phyloP scores from a whole-genome alignment of 2,888 invertebrate genomes.

The Diarsia brunnea region DNA sequence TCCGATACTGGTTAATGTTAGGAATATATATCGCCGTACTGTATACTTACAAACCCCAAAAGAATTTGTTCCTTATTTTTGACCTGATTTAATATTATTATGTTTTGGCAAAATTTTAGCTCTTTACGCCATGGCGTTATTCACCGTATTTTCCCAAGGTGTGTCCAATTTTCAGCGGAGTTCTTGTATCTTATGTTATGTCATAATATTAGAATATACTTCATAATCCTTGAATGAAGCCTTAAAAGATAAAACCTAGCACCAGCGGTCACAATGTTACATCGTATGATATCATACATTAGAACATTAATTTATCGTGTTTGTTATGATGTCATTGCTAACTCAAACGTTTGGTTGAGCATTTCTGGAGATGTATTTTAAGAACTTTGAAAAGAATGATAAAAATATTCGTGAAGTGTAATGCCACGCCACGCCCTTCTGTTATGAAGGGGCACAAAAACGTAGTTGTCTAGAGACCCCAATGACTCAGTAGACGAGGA shows the following conservation, averaged over 20 bases:
- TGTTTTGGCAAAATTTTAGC: slow-evolving; percentile 44
- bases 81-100: slow-evolving; percentile 36
- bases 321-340: slow-evolving; percentile 76
- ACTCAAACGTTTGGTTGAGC: slow-evolving; percentile 57
- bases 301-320: slow-evolving; percentile 72
- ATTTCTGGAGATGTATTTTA: slow-evolving; percentile 40
- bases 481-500: slow-evolving; percentile 74
- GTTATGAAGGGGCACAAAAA: slow-evolving; percentile 57
- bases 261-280: slow-evolving; percentile 63
- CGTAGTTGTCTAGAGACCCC: slow-evolving; percentile 66
- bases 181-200: neutral
- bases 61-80: slow-evolving; percentile 8
- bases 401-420: slow-evolving; percentile 40
- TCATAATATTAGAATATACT: slow-evolving; percentile 12
- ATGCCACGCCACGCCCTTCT: slow-evolving; percentile 75
- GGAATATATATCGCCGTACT: slow-evolving; percentile 62
- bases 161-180: slow-evolving; percentile 14
- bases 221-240: slow-evolving; percentile 22
- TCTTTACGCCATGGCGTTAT: slow-evolving; percentile 22
- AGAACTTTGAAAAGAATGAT: slow-evolving; percentile 31
- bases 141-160: slow-evolving; percentile 25
- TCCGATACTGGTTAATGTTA: slow-evolving; percentile 71
- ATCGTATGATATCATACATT: slow-evolving; percentile 74
- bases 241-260: slow-evolving; percentile 66
- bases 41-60: slow-evolving; percentile 34